Evolutionary conservation across 2,113 vertebrate genomes (phyloP), one percentile per base, ranked within the genome.

Genomic region (Oenanthe oenanthe): DNA sequence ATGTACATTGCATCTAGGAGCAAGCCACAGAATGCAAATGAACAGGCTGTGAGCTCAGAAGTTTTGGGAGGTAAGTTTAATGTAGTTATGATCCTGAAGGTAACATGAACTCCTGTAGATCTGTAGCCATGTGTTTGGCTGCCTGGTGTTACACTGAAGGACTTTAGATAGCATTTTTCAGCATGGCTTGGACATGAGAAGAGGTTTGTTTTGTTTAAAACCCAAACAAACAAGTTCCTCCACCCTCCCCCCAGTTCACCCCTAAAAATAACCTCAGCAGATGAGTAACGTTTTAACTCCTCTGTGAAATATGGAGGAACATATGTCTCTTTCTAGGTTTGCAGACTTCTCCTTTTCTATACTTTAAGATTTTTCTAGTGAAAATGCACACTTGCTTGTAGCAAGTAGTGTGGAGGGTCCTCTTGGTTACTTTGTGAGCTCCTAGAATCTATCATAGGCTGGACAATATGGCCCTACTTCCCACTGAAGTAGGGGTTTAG

Each of bases 1-100:
- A 96, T 98, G 6, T 98, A 98, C 91, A 97, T 98, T 47, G 97
- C 98, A 15, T 98, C 98, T 2, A 95, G 93, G 68, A 98, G 97
- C 89, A 98, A 97, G 88, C 43, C 85, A 4, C 94, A 95, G 43
- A 54, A 34, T 14, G 68, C 85, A 57, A 96, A 22, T 8, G 70
- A 60, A 1, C n/a, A 13, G 15, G 32, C 48, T 63, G 60, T 34
- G 8, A 13, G 19, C 28, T 42, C 79, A 18, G 96, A 92, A 29
- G 17, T 4, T 42, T 71, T n/a, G 7, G 85, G 63, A 42, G 98
- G 97, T 97, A 32, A 83, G 93, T 57, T 70, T 67, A 7, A 17
- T 17, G 34, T 21, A 22, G 24, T 62, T 79, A 5, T 3, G 9
- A 31, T 71, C 32, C 29, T 26, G 36, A 29, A 72, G 36, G 47